These are phyloP conservation scores for Meta bourneti DNA, from an alignment of 2,888 invertebrate genomes.

Conservation along the genomic window DNA sequence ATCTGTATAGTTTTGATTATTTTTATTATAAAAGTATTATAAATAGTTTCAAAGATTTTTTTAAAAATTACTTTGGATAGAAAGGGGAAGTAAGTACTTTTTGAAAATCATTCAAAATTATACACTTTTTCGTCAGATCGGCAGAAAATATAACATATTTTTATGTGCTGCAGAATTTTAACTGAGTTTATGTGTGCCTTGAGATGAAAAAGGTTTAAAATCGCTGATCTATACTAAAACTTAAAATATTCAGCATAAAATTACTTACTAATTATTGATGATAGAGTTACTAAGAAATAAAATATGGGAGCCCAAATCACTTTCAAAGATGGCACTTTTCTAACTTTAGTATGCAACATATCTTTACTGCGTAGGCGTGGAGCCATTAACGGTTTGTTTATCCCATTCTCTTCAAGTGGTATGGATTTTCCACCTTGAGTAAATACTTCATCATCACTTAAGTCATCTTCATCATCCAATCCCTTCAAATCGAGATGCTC, in stretches of 20 bases:
- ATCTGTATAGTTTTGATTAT: not conserved
- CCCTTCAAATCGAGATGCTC: slow-evolving; percentile 84
- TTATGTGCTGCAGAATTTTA: too few species aligned
- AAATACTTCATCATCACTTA: slow-evolving; percentile 88
- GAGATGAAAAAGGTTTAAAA: too few species aligned
- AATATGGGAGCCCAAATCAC: slow-evolving; percentile 86
- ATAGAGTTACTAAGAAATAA: slow-evolving; percentile 85
- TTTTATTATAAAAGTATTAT: not conserved
- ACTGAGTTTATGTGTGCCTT: too few species aligned
- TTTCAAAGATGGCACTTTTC: slow-evolving; percentile 83
- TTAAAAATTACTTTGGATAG: too few species aligned
- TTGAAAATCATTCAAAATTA: not conserved
- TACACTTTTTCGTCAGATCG: not conserved
- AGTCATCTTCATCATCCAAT: slow-evolving; percentile 83
- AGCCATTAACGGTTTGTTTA: slow-evolving; percentile 88
- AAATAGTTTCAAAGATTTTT: not conserved
- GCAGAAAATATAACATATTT: too few species aligned
- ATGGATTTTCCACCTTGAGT: slow-evolving; percentile 86
- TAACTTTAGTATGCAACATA: slow-evolving; percentile 82
- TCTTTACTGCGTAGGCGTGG: slow-evolving; percentile 83
- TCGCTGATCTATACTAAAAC: not conserved
- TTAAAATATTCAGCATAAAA: not conserved
- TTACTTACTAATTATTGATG: slow-evolving; percentile 83
- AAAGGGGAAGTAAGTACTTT: too few species aligned
- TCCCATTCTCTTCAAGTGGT: slow-evolving; percentile 85